Conservation (phyloP, 2,888 invertebrate species). For the Drosophila demipolita region DNA sequence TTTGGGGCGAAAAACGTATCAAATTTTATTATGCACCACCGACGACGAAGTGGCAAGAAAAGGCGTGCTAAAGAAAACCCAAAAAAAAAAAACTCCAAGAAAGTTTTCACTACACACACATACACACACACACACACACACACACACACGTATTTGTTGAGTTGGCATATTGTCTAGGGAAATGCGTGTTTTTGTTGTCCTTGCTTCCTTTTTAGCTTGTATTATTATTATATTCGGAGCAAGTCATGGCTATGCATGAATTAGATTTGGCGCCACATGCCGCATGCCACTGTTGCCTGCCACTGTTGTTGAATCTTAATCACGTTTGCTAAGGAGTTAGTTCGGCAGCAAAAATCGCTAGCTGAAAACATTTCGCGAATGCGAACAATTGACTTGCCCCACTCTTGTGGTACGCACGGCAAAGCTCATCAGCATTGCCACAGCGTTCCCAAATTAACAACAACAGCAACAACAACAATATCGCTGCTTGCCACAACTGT, state of each 20-base stretch:
- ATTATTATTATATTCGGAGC: conserved; percentile 53
- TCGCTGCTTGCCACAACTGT: neutral
- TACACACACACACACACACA: conserved; percentile 12
- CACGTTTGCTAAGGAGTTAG: conserved; percentile 64
- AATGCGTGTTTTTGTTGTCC: conserved; percentile 43
- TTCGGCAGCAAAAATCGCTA: conserved; percentile 19
- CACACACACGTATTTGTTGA: conserved; percentile 17
- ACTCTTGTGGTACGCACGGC: conserved; percentile 19
- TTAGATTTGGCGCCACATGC: conserved; percentile 52
- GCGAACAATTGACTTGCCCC: conserved; percentile 38
- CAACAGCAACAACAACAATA: conserved; percentile 10
- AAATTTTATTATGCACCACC: conserved; percentile 59
- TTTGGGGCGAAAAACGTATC: conserved; percentile 38
- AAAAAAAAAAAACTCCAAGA: conserved; percentile 11
- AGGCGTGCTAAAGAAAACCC: conserved; percentile 19
- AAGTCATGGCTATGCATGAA: conserved; percentile 63
- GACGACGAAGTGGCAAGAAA: conserved; percentile 19
- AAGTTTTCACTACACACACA: conserved; percentile 23
- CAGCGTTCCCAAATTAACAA: conserved; percentile 10
- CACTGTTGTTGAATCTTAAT: conserved; percentile 56
- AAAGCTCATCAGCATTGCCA: conserved; percentile 58
- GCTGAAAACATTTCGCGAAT: conserved; percentile 51
- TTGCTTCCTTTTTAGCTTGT: conserved; percentile 17
- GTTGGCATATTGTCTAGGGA: conserved; percentile 58
- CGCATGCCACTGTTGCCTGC: conserved; percentile 11